These are phyloP conservation scores for Plectrocnemia conspersa DNA, from an alignment of 1,140 invertebrate genomes.

Conservation along the genomic window DNA sequence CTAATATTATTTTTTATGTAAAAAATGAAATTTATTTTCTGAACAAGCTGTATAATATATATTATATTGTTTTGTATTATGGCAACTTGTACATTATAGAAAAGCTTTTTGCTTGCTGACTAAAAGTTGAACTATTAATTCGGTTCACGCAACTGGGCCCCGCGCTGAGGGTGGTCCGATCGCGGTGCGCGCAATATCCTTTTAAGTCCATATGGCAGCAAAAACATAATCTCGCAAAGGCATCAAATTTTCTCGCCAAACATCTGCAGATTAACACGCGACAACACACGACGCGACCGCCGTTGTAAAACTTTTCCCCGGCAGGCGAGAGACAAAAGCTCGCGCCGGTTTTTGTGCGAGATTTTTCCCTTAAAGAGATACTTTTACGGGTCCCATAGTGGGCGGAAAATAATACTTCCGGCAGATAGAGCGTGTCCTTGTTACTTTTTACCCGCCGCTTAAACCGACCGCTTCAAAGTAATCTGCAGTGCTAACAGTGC, in stretches of 20 bases:
- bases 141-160: no score
- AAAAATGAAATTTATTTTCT: no score
- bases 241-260: constrained; percentile 2
- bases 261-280: not conserved
- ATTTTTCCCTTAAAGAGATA: constrained; percentile 18
- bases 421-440: constrained; percentile 3
- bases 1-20: no score
- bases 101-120: no score
- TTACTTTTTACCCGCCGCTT: not conserved
- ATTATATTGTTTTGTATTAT: no score
- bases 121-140: no score
- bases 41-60: no score
- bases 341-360: constrained; percentile 4
- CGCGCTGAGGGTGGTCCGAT: no score
- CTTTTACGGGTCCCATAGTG: not conserved
- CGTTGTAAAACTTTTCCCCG: not conserved
- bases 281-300: not conserved
- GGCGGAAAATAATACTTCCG: constrained; percentile 13
- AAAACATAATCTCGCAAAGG: constrained; percentile 1
- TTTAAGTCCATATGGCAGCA: no score
- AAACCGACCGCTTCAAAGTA: not conserved
- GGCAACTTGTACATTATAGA: no score
- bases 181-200: no score
- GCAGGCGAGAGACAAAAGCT: not conserved
- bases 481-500: no score